Percentiles rank a stretch among this genome's conserved stretches.
Conservation (phyloP, 2,888 invertebrate genomes). For the Tiliacea citrago region DNA sequence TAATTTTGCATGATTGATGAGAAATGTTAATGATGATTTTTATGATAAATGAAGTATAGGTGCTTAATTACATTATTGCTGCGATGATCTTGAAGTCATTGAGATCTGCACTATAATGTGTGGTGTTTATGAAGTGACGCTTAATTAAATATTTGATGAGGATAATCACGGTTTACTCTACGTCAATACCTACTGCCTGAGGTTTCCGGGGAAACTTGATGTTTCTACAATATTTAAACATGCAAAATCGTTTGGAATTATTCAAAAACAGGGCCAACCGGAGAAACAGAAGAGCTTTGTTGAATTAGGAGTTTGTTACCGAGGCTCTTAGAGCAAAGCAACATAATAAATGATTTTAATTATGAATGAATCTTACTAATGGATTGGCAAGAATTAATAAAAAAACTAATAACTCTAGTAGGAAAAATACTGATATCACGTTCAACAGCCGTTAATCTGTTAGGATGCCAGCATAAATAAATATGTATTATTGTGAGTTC, state of each 20-base stretch:
- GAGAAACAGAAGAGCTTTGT: background rate
- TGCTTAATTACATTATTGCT: background rate
- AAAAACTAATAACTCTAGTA: background rate
- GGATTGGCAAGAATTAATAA: constrained; percentile 9
- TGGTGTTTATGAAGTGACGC: constrained; percentile 20
- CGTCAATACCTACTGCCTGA: background rate
- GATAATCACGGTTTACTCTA: constrained; percentile 28
- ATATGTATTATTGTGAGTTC: constrained; percentile 44
- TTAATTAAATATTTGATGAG: constrained; percentile 25
- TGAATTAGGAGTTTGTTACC: background rate
- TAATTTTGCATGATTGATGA: constrained; percentile 26
- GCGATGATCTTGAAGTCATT: constrained; percentile 30
- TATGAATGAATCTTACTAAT: background rate
- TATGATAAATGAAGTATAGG: constrained; percentile 41
- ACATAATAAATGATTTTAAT: background rate
- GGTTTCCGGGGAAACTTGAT: constrained; percentile 37
- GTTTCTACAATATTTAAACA: constrained; percentile 2
- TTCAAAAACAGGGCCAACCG: background rate
- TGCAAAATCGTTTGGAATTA: background rate
- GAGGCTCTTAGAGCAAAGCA: background rate
- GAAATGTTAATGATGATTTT: constrained; percentile 29
- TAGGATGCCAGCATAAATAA: constrained; percentile 55
- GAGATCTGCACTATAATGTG: constrained; percentile 19
- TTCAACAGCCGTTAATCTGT: constrained; percentile 24
- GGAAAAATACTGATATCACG: constrained; percentile 39